Evolutionary conservation across 2,888 invertebrate genomes (phyloP).

Genomic region (Dryocosmus kuriphilus): DNA sequence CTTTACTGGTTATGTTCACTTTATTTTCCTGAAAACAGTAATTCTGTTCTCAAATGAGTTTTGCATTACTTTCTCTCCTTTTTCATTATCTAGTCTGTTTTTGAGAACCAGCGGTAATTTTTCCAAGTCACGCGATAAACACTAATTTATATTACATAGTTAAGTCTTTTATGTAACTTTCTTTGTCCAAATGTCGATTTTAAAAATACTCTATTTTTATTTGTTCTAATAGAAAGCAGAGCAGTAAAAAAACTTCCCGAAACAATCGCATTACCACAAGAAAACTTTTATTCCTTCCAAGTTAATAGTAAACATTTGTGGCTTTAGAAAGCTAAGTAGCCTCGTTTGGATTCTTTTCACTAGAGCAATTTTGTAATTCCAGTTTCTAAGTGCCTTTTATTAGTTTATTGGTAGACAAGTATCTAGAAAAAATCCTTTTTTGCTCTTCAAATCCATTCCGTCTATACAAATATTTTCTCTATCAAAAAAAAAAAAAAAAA

Average conservation of each 20-base stretch:
- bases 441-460: too few species aligned
- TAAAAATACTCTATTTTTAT: not conserved
- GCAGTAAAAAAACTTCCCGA: not conserved
- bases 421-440: too few species aligned
- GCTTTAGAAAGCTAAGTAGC: not conserved
- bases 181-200: not conserved
- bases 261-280: not conserved
- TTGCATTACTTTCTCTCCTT: slow-evolving; percentile 25
- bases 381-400: not conserved
- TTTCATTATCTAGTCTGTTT: slow-evolving; percentile 2
- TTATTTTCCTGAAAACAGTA: slow-evolving; percentile 5
- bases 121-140: slow-evolving; percentile 16
- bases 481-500: not conserved
- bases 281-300: not conserved
- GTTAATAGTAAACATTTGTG: slow-evolving; percentile 7
- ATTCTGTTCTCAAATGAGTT: slow-evolving; percentile 5
- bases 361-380: not conserved
- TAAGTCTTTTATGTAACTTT: not conserved
- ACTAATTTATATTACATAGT: slow-evolving; percentile 37
- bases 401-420: not conserved
- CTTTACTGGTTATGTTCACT: not conserved
- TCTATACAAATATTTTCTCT: not conserved
- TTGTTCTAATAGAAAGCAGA: not conserved
- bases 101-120: not conserved
- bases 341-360: not conserved